Percentiles rank a stretch among this genome's conserved stretches.
phyloP scores from a whole-genome alignment of 2,113 vertebrate species.

The Cyprinodon brontotheroides region DNA sequence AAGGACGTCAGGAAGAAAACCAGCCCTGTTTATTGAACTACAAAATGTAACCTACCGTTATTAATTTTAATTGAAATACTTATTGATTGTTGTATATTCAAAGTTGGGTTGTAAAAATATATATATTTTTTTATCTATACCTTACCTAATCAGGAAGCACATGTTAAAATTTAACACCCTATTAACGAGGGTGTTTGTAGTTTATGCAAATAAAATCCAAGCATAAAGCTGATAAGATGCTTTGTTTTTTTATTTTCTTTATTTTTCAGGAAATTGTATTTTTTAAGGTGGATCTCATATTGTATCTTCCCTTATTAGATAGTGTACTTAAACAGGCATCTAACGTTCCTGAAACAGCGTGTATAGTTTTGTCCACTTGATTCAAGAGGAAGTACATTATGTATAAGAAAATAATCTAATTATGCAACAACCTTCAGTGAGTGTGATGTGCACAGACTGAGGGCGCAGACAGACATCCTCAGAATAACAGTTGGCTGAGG shows the following conservation, averaged over 20 bases:
- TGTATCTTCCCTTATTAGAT: slow-evolving; percentile 9
- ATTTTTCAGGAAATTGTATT: neutral
- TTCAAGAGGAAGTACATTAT: slow-evolving; percentile 14
- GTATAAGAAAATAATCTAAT: slow-evolving; percentile 29
- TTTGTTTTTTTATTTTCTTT: neutral
- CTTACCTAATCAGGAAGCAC: neutral
- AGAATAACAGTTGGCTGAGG: too few species aligned
- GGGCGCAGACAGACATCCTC: too few species aligned
- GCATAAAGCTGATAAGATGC: neutral
- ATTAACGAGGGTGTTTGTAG: neutral
- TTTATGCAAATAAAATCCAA: neutral
- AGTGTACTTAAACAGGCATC: slow-evolving; percentile 7
- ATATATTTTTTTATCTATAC: neutral
- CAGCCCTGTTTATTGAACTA: neutral
- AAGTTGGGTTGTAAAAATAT: too few species aligned
- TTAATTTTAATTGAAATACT: neutral
- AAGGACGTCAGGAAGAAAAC: too few species aligned
- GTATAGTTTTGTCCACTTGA: slow-evolving; percentile 9
- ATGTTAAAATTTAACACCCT: neutral
- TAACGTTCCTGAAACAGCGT: neutral
- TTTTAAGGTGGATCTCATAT: slow-evolving; percentile 6
- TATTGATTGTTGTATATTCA: neutral
- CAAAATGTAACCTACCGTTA: neutral
- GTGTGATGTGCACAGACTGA: neutral
- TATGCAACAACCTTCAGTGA: slow-evolving; percentile 7